Evolutionary conservation across 1,140 invertebrate genomes (phyloP).

Genomic region (Bradysia coprophila): DNA sequence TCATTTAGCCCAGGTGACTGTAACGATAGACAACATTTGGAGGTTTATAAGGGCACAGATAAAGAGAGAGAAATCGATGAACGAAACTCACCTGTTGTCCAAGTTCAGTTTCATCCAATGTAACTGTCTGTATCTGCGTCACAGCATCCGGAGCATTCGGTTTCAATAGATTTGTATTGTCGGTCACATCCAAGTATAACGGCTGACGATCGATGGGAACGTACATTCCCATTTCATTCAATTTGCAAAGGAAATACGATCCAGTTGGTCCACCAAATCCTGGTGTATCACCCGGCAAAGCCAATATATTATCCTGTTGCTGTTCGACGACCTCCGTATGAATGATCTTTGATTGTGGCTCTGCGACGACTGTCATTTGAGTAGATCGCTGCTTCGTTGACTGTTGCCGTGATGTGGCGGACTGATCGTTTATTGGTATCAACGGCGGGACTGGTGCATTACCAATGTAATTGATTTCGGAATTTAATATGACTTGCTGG

Average conservation of each 20-base stretch:
- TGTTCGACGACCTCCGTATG: background rate
- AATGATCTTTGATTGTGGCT: constrained; percentile 8
- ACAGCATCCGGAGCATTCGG: constrained; percentile 13
- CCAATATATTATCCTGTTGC: constrained; percentile 18
- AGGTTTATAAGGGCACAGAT: no score
- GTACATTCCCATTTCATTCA: constrained; percentile 47
- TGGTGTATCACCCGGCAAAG: constrained; percentile 43
- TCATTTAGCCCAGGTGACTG: no score
- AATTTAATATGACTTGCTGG: background rate
- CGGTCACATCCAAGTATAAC: constrained; percentile 28
- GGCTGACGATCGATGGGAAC: constrained; percentile 50
- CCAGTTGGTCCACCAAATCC: constrained; percentile 39
- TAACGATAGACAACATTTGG: no score
- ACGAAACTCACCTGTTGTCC: background rate
- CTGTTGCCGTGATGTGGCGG: no score
- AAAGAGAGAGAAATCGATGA: no score
- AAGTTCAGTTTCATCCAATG: background rate
- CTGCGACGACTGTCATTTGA: constrained; percentile 12
- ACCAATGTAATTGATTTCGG: background rate
- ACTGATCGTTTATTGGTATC: background rate
- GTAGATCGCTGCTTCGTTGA: background rate
- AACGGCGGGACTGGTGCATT: background rate
- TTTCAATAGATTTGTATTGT: constrained; percentile 33
- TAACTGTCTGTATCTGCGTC: background rate
- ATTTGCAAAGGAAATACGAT: constrained; percentile 33